Conservation (phyloP, 2,888 invertebrate species). For the Drosophila sordidula region DNA sequence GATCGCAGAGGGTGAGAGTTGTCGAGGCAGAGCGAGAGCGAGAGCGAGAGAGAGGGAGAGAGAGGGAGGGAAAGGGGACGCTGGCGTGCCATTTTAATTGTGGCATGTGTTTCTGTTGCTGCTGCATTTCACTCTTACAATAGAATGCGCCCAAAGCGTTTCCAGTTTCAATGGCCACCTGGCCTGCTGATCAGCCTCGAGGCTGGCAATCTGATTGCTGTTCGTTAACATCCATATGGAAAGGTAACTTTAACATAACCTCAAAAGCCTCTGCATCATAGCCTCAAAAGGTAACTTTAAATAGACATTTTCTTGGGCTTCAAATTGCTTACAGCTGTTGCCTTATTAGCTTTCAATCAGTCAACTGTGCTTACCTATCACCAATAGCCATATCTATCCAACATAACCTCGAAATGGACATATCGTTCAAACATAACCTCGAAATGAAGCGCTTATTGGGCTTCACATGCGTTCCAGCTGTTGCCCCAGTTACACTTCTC, state of each 20-base stretch:
- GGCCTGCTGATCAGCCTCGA: conserved; percentile 64
- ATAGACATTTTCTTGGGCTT: too few relatives aligned
- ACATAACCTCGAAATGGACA: not conserved
- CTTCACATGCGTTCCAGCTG: not conserved
- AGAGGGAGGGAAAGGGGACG: conserved; percentile 23
- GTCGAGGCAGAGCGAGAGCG: too few relatives aligned
- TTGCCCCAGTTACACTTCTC: not conserved
- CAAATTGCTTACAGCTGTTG: too few relatives aligned
- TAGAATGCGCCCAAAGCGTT: not conserved
- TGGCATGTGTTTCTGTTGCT: conserved; percentile 67
- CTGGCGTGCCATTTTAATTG: conserved; percentile 61
- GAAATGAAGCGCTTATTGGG: not conserved
- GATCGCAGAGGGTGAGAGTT: conserved; percentile 20
- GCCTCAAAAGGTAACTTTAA: too few relatives aligned
- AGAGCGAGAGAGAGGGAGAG: too few relatives aligned
- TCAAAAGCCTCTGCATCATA: too few relatives aligned
- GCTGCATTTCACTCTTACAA: conserved; percentile 5
- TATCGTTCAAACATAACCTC: not conserved
- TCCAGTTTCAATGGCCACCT: conserved; percentile 39
- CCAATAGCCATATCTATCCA: too few relatives aligned
- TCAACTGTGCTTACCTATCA: too few relatives aligned
- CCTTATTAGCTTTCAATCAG: too few relatives aligned
- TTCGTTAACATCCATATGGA: too few relatives aligned
- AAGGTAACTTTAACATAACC: too few relatives aligned
- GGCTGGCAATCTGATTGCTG: conserved; percentile 11